These are phyloP conservation scores for Cheirogaleus major DNA, from an alignment of 2,797 vertebrate genomes.

Conservation along the genomic window DNA sequence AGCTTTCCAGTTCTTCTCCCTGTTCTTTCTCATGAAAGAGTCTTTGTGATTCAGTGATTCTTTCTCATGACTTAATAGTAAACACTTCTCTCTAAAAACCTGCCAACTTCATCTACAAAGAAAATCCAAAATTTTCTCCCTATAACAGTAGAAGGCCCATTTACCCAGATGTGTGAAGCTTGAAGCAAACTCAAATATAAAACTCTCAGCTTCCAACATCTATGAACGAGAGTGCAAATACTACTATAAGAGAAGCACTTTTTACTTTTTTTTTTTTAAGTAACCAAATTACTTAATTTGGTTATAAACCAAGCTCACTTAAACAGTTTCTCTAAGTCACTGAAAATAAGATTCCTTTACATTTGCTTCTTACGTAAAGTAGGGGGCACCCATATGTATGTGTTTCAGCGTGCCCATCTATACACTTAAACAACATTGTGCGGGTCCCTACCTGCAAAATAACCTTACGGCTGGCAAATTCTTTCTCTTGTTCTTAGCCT, in stretches of 20 bases:
- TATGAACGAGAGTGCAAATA: background rate
- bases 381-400: background rate
- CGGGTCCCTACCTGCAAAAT: background rate
- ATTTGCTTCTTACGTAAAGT: background rate
- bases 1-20: background rate
- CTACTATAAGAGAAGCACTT: background rate
- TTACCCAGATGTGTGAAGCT: background rate
- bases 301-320: background rate
- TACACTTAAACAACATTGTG: background rate
- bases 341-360: background rate
- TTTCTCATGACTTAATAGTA: background rate
- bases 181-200: background rate
- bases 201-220: background rate
- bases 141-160: background rate
- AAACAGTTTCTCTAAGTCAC: background rate
- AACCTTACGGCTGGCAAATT: background rate
- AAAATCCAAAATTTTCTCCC: background rate
- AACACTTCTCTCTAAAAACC: background rate
- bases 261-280: conserved; percentile 11
- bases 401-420: background rate
- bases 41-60: background rate
- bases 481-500: background rate
- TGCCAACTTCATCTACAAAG: background rate
- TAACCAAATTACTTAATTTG: background rate
- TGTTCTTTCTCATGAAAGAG: background rate